These are phyloP conservation scores for Osmerus mordax DNA, from an alignment of 2,113 vertebrate genomes.

Conservation along the genomic window DNA sequence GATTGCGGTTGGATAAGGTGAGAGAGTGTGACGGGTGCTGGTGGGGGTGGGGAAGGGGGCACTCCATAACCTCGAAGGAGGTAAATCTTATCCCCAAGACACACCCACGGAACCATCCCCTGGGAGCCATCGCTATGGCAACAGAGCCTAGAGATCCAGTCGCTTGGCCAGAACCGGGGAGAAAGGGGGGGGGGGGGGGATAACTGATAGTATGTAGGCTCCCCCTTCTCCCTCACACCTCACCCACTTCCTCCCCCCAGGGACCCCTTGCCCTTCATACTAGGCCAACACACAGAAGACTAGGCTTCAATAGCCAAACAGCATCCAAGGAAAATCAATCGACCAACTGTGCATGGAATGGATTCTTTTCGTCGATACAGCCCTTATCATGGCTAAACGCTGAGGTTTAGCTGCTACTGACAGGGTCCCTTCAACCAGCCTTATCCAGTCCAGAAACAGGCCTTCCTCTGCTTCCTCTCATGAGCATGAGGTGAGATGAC, in stretches of 20 bases:
- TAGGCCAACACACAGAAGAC: neutral
- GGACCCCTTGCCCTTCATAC: constrained; percentile 5
- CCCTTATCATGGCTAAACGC: neutral
- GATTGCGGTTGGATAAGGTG: neutral
- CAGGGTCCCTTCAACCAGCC: neutral
- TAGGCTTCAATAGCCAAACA: no score
- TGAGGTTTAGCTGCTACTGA: neutral
- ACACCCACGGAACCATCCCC: neutral
- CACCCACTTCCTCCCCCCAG: neutral
- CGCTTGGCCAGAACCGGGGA: neutral
- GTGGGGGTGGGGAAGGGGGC: neutral
- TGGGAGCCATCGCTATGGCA: constrained; percentile 9
- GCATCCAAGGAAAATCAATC: constrained; percentile 6
- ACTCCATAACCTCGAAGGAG: neutral
- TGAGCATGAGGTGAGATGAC: no score
- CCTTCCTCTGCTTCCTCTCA: no score
- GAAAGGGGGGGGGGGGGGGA: neutral
- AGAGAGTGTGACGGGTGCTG: neutral
- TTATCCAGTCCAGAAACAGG: no score
- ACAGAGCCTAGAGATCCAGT: neutral
- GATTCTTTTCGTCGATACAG: neutral
- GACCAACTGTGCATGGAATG: neutral
- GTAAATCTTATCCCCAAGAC: neutral
- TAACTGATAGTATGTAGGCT: neutral
- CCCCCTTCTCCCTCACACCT: neutral